Conservation (phyloP, 2,113 vertebrate species). For the Etia nguti region DNA sequence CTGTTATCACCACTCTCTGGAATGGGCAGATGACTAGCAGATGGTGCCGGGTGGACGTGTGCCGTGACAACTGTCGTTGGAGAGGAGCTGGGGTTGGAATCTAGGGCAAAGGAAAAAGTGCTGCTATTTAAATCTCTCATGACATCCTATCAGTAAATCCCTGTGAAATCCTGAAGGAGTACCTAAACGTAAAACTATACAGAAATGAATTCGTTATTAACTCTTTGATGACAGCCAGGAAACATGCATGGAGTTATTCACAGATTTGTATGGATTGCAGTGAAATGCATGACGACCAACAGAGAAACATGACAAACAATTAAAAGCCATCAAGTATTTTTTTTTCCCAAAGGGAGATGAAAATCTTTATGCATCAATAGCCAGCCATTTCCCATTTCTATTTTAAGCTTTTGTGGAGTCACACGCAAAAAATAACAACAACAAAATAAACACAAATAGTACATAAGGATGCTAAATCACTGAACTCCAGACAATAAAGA, state of each 20-base stretch:
- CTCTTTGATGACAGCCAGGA: background rate
- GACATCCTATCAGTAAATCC: background rate
- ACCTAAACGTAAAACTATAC: background rate
- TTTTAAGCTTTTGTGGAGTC: background rate
- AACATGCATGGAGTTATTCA: background rate
- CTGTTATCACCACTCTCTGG: background rate
- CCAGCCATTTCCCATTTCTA: background rate
- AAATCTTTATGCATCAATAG: background rate
- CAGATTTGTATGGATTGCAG: background rate
- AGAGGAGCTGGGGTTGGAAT: conserved; percentile 18
- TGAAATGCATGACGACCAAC: background rate
- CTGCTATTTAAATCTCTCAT: background rate
- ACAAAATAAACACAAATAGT: too few species aligned
- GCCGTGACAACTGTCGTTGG: conserved; percentile 29
- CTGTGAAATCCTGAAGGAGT: background rate
- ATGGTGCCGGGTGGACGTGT: conserved; percentile 51
- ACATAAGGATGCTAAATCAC: background rate
- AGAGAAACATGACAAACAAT: background rate
- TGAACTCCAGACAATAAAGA: background rate
- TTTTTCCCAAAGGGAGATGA: background rate
- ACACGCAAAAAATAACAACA: background rate
- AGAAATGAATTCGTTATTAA: background rate
- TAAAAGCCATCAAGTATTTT: background rate
- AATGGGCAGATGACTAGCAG: background rate
- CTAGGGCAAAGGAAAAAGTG: conserved; percentile 20